Conservation (phyloP, 2,888 invertebrate genomes). For the Dusona sp. region DNA sequence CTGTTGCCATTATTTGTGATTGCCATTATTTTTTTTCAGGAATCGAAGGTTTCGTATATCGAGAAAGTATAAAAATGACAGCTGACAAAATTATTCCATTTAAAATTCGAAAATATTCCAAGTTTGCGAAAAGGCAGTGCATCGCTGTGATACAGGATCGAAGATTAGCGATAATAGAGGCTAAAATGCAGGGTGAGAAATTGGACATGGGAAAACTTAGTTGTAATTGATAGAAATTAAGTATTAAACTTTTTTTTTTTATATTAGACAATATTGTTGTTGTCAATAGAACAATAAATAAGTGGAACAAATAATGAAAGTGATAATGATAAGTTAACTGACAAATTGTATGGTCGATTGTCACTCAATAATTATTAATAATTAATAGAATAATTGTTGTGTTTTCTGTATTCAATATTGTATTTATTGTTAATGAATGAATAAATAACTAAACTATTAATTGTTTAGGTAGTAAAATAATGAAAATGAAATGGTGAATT, state of each 20-base stretch:
- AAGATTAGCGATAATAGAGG: constrained; percentile 83
- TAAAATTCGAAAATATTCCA: constrained; percentile 77
- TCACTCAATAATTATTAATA: background rate
- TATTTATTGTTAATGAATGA: background rate
- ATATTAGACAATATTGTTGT: background rate
- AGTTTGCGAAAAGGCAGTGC: constrained; percentile 74
- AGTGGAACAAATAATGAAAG: background rate
- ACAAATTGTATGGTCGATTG: background rate
- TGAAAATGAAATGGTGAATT: background rate
- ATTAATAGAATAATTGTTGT: background rate
- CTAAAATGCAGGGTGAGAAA: constrained; percentile 84
- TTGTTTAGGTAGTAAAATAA: background rate
- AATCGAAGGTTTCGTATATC: constrained; percentile 84
- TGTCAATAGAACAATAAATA: background rate
- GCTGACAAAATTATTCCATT: constrained; percentile 82
- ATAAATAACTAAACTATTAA: background rate
- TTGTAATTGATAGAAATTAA: constrained; percentile 14
- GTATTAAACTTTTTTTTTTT: background rate
- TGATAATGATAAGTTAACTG: background rate
- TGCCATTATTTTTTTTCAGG: constrained; percentile 76
- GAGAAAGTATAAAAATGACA: constrained; percentile 80
- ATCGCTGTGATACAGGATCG: constrained; percentile 82
- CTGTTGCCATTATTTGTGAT: background rate
- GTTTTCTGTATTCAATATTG: background rate
- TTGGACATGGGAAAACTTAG: constrained; percentile 74